Percentiles rank a stretch among this genome's conserved stretches.
Conservation (phyloP, 2,113 vertebrate species). For the Mixornis gularis region DNA sequence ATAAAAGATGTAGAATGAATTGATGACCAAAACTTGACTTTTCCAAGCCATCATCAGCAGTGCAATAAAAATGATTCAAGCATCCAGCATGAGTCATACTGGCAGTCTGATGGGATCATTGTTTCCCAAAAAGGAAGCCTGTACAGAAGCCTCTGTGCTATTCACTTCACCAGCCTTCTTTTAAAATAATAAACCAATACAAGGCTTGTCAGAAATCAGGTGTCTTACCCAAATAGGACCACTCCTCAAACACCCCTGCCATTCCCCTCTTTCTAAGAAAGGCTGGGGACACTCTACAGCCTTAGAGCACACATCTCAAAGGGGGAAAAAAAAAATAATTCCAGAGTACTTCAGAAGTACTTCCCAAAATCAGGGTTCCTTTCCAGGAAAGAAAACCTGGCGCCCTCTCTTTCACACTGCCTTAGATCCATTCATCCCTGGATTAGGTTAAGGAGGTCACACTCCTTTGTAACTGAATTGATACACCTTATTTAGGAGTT, state of each 20-base stretch:
- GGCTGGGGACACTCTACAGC: not conserved
- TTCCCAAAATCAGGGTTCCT: not conserved
- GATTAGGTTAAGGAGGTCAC: not conserved
- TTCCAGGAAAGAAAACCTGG: not conserved
- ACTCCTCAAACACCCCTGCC: not conserved
- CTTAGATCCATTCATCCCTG: not conserved
- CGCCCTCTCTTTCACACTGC: not conserved
- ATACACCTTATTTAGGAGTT: not conserved
- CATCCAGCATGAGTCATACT: slow-evolving; percentile 41
- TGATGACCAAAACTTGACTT: slow-evolving; percentile 54
- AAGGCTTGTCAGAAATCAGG: not conserved
- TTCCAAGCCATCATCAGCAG: slow-evolving; percentile 30
- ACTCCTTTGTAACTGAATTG: not conserved
- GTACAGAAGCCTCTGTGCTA: not conserved
- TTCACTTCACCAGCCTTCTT: not conserved
- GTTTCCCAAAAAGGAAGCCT: slow-evolving; percentile 30
- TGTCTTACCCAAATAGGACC: not conserved
- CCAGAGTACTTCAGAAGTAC: not conserved
- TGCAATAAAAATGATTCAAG: slow-evolving; percentile 64
- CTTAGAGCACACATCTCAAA: not conserved
- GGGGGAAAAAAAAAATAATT: not conserved
- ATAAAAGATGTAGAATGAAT: slow-evolving; percentile 47
- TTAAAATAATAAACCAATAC: not conserved
- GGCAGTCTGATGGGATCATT: slow-evolving; percentile 52
- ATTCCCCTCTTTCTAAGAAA: not conserved